Evolutionary conservation across 92 coral and sea anemone genomes (phyloP).

Genomic region (Ricordea florida): DNA sequence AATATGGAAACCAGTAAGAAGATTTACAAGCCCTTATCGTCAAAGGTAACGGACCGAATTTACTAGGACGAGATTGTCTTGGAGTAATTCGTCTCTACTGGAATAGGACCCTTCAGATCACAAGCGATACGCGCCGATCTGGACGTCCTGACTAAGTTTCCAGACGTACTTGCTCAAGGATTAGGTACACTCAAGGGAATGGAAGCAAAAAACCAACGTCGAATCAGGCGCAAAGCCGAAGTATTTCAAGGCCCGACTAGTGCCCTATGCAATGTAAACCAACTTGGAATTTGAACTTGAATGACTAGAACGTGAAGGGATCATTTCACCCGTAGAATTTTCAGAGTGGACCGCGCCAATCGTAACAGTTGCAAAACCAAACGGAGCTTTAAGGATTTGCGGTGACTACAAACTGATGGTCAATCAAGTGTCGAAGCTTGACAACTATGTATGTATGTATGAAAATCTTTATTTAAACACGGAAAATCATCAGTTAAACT

Average conservation of each 20-base stretch:
- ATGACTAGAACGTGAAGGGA: slow-evolving; percentile 17
- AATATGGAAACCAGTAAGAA: slow-evolving; percentile 9
- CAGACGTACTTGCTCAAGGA: slow-evolving; percentile 22
- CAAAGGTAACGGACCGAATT: slow-evolving; percentile 29
- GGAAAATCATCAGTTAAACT: too few relatives aligned
- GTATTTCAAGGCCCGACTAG: slow-evolving; percentile 15
- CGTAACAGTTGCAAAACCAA: slow-evolving; percentile 36
- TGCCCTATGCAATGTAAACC: slow-evolving; percentile 15
- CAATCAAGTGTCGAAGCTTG: slow-evolving; percentile 54
- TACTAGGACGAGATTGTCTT: slow-evolving; percentile 55
- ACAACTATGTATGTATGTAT: too few relatives aligned
- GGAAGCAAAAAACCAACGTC: slow-evolving; percentile 26
- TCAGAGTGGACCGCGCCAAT: slow-evolving; percentile 61
- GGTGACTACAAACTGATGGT: slow-evolving; percentile 64
- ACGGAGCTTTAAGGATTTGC: slow-evolving; percentile 31
- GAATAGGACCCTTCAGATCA: neutral
- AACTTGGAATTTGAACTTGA: slow-evolving; percentile 25
- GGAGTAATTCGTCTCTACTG: slow-evolving; percentile 37
- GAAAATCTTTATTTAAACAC: too few relatives aligned
- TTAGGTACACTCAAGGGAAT: slow-evolving; percentile 36
- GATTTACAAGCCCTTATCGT: slow-evolving; percentile 5
- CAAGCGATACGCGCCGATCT: neutral
- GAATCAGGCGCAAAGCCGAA: slow-evolving; percentile 16
- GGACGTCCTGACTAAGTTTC: neutral
- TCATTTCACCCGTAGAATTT: slow-evolving; percentile 41